Conservation (phyloP, 2,797 vertebrate genomes). For the Silurus lanzhouensis region DNA sequence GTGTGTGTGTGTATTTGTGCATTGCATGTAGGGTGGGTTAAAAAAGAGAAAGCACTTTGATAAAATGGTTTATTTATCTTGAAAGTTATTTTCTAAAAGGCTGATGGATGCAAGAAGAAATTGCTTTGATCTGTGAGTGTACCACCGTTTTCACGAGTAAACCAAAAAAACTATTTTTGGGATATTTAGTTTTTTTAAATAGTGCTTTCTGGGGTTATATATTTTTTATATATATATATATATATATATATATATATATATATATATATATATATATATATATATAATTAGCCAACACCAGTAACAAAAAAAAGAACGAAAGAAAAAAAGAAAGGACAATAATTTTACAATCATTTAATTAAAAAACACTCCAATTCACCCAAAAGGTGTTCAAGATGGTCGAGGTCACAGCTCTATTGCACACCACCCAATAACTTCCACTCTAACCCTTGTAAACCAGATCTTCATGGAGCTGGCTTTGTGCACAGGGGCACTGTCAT, state of each 20-base stretch:
- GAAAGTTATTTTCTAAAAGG: conserved; percentile 48
- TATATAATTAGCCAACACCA: background rate
- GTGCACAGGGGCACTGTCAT: too few relatives aligned
- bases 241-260: too few relatives aligned
- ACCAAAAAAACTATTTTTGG: background rate
- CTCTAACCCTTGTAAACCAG: background rate
- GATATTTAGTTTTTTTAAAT: background rate
- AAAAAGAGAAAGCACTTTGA: conserved; percentile 36
- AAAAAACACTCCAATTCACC: background rate
- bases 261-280: too few relatives aligned
- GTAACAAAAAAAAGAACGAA: background rate
- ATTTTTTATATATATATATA: too few relatives aligned
- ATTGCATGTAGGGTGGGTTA: conserved; percentile 14
- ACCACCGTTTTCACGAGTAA: background rate
- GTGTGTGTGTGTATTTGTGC: background rate
- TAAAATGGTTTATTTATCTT: conserved; percentile 50
- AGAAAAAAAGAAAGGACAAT: background rate
- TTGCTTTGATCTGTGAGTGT: conserved; percentile 43
- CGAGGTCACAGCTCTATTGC: too few relatives aligned
- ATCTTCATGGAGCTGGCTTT: too few relatives aligned
- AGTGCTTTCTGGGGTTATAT: background rate
- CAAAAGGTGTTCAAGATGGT: too few relatives aligned
- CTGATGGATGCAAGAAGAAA: conserved; percentile 43
- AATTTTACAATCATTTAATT: background rate
- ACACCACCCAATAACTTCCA: too few relatives aligned